Base-by-base conservation (phyloP, 2,888 invertebrate species). In the Xestia ashworthii region DNA sequence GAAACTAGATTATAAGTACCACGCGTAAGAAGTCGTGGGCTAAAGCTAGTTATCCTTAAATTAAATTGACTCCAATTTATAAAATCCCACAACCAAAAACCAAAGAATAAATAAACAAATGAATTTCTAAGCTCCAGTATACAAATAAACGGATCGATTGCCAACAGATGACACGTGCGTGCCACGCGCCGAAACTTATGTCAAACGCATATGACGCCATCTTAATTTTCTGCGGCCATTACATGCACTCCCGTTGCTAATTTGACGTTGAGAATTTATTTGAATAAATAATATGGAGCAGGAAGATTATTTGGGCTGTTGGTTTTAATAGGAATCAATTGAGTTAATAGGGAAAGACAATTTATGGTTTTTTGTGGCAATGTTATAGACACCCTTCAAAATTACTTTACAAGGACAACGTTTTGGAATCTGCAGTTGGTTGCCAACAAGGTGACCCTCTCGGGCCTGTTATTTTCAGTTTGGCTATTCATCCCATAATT, bases 141-240 rank as follows among this genome's bases (percentile, higher is more conserved):
- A 65, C 65, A 65, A 71, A 12, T 62, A 71, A 74, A 70, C 74
- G 81, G 91, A 93, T 94, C 94, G 93, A 94, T 94, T 76, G 44
- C 53, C 74, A 67, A 77, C 94, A 94, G 94, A 86, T 83, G 90
- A 22, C 93, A 92, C 93, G 93, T 90, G 92, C 76, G 83, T 19
- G 90, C 16, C 93, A 91, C 92, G 91, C 91, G 90, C 90, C 91
- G 84, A 90, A 91, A 90, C 90, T 92, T 87, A 91, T 88, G 94
- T 94, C 93, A 93, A 87, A 89, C 80, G 84, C 93, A 93, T 78
- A 76, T 88, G 91, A 83, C 88, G 85, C 89, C 88, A 87, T 86
- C 65, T 88, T 89, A 89, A 80, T 68, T 79, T 50, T 86, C 80
- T 83, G 38, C 80, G 76, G 82, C 87, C 84, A 90, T 91, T 91